phyloP scores from a whole-genome alignment of 2,888 invertebrate genomes.

The Drosophila pseudotalamancana region DNA sequence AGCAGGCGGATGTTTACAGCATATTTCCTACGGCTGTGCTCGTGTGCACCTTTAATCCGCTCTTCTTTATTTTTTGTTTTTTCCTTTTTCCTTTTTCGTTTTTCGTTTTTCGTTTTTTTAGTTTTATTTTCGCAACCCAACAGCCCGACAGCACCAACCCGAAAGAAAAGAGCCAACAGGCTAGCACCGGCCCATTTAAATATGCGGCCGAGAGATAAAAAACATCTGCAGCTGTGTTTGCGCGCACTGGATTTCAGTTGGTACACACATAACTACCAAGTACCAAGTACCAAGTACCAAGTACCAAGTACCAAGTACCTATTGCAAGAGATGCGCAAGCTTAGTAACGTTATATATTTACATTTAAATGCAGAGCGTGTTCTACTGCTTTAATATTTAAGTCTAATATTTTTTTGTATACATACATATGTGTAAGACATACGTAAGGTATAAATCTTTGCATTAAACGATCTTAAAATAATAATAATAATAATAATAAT shows the following conservation, averaged over 20 bases:
- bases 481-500: no score
- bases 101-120: slow-evolving; percentile 29
- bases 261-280: slow-evolving; percentile 3
- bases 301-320: no score
- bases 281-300: background rate
- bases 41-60: slow-evolving; percentile 81
- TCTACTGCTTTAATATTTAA: no score
- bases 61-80: slow-evolving; percentile 55
- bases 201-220: slow-evolving; percentile 64
- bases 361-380: no score
- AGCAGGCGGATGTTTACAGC: slow-evolving; percentile 82
- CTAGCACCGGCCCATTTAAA: slow-evolving; percentile 68
- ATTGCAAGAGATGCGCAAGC: no score
- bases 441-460: no score
- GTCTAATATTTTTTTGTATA: no score
- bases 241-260: slow-evolving; percentile 56
- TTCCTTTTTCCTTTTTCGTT: slow-evolving; percentile 43
- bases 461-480: no score
- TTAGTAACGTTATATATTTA: no score
- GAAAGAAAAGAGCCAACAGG: slow-evolving; percentile 62
- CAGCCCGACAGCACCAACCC: slow-evolving; percentile 36
- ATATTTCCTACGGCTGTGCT: slow-evolving; percentile 76
- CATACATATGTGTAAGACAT: no score
- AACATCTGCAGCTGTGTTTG: slow-evolving; percentile 73
- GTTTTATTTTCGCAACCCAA: slow-evolving; percentile 38